A percentile compares a stretch with the other conserved stretches of the same genome.
phyloP scores from a whole-genome alignment of 2,888 invertebrate species.

The Dynastes tityus region DNA sequence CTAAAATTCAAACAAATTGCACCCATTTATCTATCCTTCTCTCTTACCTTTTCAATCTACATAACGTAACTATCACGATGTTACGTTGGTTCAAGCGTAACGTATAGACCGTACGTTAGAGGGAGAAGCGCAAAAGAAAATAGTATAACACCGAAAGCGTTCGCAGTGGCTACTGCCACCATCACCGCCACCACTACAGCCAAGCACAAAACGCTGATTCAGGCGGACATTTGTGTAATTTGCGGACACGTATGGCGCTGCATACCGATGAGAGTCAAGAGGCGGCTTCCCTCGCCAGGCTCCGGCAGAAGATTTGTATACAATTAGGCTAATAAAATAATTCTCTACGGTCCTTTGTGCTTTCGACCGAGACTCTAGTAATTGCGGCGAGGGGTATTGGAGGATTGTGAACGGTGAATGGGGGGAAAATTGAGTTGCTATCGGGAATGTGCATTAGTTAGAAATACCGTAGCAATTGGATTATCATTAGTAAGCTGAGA shows the following conservation, averaged over 20 bases:
- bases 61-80: no score
- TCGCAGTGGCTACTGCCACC: neutral
- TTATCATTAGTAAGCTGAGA: no score
- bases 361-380: slow-evolving; percentile 4
- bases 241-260: slow-evolving; percentile 44
- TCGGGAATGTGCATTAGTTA: no score
- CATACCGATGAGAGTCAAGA: slow-evolving; percentile 37
- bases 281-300: slow-evolving; percentile 16
- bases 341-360: slow-evolving; percentile 32
- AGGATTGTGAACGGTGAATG: neutral
- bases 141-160: neutral
- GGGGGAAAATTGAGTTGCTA: neutral
- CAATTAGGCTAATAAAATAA: slow-evolving; percentile 45
- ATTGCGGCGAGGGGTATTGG: slow-evolving; percentile 7
- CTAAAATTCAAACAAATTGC: no score
- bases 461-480: no score
- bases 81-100: neutral
- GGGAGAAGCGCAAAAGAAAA: neutral
- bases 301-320: slow-evolving; percentile 36
- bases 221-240: slow-evolving; percentile 49
- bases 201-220: slow-evolving; percentile 46
- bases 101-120: neutral
- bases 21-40: no score
- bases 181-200: no score
- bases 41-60: no score